phyloP scores from a whole-genome alignment of 2,888 invertebrate genomes.

The Empis livida region DNA sequence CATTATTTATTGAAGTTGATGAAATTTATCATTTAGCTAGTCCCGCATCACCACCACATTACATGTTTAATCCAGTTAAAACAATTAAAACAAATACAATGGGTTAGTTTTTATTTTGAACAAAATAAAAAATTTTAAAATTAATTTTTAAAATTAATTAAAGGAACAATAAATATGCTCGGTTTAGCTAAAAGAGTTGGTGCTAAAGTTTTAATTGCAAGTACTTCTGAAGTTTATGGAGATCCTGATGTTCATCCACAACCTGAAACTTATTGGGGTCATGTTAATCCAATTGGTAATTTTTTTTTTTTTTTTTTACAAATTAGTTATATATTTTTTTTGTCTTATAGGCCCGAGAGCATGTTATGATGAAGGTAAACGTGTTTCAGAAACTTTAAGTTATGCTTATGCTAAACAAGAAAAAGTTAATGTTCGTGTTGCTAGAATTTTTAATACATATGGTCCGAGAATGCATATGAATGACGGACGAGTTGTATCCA shows the following conservation, averaged over 20 bases:
- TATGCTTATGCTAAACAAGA: constrained; percentile 98
- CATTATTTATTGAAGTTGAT: constrained; percentile 92
- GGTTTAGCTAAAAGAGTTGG: constrained; percentile 86
- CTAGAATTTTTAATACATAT: constrained; percentile 97
- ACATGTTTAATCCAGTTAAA: constrained; percentile 99
- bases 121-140: too few species aligned
- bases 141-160: background rate
- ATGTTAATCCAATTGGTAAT: constrained; percentile 92
- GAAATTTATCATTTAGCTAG: constrained; percentile 98
- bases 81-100: constrained; percentile 98
- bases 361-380: constrained; percentile 99
- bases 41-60: constrained; percentile 98
- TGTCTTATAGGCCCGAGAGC: constrained; percentile 68
- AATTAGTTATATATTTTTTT: background rate
- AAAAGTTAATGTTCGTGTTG: constrained; percentile 86
- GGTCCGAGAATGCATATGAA: constrained; percentile 99
- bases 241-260: constrained; percentile 98
- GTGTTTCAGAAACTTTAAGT: constrained; percentile 87
- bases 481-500: constrained; percentile 96
- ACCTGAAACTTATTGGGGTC: constrained; percentile 96
- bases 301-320: constrained; percentile 11
- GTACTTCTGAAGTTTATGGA: constrained; percentile 98
- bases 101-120: constrained; percentile 32
- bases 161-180: constrained; percentile 76
- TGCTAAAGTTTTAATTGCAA: constrained; percentile 88